Percentiles rank a stretch among this genome's conserved stretches.
Conservation (phyloP, 2,797 vertebrate genomes). For the Pangasius krempfi region DNA sequence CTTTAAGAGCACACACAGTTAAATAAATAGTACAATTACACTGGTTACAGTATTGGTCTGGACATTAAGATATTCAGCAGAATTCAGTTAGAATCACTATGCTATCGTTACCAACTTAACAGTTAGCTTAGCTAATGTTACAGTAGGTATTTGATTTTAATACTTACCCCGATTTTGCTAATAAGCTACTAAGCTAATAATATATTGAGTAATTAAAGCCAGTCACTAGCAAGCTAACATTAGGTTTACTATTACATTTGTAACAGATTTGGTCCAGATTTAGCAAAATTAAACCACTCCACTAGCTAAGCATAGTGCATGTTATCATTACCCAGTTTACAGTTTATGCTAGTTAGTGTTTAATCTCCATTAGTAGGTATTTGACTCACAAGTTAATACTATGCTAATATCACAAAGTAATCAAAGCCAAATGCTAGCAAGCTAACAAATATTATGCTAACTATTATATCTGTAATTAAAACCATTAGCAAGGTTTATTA, state of each 20-base stretch:
- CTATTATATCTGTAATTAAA: background rate
- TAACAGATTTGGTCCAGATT: background rate
- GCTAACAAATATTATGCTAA: background rate
- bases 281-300: background rate
- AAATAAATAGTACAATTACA: background rate
- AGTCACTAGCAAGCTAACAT: background rate
- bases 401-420: background rate
- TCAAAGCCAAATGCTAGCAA: background rate
- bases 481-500: background rate
- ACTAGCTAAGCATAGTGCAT: background rate
- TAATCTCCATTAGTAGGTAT: background rate
- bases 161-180: background rate
- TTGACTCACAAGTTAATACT: background rate
- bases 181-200: background rate
- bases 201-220: background rate
- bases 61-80: background rate
- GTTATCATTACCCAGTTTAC: background rate
- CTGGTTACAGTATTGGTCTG: background rate
- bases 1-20: background rate
- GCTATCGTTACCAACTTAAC: background rate
- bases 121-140: background rate
- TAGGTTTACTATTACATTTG: background rate
- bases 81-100: background rate
- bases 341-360: background rate
- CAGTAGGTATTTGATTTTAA: background rate